These are phyloP conservation scores for Hedychridium roseum DNA, from an alignment of 2,888 invertebrate genomes.

Conservation along the genomic window DNA sequence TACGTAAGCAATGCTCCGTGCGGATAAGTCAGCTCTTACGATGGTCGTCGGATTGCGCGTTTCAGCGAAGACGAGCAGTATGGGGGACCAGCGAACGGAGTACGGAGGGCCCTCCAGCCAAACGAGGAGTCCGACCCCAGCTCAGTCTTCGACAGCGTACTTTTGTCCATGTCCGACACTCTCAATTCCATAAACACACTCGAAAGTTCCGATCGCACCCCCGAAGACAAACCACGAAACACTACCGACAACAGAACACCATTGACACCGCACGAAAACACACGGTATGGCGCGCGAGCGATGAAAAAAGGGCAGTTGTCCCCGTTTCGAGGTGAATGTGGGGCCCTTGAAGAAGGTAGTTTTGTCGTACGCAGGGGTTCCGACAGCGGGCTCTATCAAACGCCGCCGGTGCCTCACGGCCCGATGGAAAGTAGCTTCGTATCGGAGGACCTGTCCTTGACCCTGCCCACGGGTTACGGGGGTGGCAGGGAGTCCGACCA, in stretches of 20 bases:
- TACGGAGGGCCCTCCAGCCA: constrained; percentile 50
- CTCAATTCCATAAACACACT: constrained; percentile 63
- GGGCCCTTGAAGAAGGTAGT: constrained; percentile 22
- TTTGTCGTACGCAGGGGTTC: constrained; percentile 65
- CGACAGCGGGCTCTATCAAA: constrained; percentile 69
- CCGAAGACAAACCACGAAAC: constrained; percentile 62
- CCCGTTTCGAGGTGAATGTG: constrained; percentile 20
- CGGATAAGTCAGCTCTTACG: too few species aligned
- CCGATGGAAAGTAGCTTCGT: constrained; percentile 68
- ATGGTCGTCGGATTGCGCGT: constrained; percentile 40
- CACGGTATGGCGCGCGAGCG: constrained; percentile 48
- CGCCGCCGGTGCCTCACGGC: constrained; percentile 67
- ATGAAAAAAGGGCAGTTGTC: constrained; percentile 1
- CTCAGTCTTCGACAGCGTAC: constrained; percentile 61
- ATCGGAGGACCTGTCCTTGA: constrained; percentile 67
- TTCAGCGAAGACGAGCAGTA: constrained; percentile 57
- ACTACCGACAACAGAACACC: constrained; percentile 57
- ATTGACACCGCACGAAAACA: constrained; percentile 52
- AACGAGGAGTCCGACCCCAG: constrained; percentile 59
- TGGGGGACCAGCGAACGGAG: constrained; percentile 47
- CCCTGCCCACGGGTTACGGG: constrained; percentile 62
- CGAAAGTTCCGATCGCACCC: constrained; percentile 62
- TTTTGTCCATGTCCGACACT: constrained; percentile 63
- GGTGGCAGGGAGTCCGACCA: constrained; percentile 68
- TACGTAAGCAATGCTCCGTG: too few species aligned